A percentile compares a stretch with the other conserved stretches of the same genome.
Conservation (phyloP, 2,113 vertebrate genomes). For the Lamprologus speciosus region DNA sequence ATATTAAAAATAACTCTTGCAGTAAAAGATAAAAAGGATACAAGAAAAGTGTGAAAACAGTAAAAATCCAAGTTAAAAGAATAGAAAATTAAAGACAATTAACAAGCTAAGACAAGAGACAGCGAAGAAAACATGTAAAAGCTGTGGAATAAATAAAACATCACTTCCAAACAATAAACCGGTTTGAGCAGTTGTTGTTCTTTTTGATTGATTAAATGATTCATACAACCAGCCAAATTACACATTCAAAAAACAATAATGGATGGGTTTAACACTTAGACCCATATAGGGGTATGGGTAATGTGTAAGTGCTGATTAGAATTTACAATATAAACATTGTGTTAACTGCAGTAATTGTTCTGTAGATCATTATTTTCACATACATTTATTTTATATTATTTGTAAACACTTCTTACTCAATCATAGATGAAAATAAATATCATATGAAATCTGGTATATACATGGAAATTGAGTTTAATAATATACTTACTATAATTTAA, state of each 20-base stretch:
- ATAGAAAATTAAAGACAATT: background rate
- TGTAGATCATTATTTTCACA: background rate
- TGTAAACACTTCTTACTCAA: background rate
- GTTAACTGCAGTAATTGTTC: background rate
- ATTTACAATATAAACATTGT: background rate
- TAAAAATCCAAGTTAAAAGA: background rate
- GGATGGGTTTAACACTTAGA: background rate
- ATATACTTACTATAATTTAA: background rate
- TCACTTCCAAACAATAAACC: background rate
- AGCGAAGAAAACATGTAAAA: background rate
- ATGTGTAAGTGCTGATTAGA: background rate
- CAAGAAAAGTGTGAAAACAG: background rate
- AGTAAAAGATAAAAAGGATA: background rate
- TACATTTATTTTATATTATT: background rate
- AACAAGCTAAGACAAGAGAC: background rate
- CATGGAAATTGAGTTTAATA: background rate
- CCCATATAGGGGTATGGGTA: background rate
- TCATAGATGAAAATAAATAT: background rate
- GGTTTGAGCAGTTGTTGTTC: background rate
- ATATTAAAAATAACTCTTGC: background rate
- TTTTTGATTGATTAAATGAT: background rate
- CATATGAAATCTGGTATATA: background rate
- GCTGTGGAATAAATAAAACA: background rate
- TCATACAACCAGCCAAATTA: background rate
- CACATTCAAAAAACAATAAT: background rate